phyloP scores from a whole-genome alignment of 2,888 invertebrate genomes.

The Anthrax anthrax region DNA sequence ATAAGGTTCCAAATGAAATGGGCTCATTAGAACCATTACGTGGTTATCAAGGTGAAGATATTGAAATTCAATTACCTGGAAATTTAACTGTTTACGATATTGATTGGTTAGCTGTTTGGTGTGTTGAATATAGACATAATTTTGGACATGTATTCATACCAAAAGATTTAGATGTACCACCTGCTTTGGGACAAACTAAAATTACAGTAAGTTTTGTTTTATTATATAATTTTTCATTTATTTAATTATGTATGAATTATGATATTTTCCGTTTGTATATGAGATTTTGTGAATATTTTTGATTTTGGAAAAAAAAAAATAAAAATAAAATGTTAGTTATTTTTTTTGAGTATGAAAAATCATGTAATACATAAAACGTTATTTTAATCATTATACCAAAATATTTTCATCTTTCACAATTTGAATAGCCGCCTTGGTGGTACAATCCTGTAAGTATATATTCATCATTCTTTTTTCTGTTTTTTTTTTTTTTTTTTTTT shows the following conservation, averaged over 20 bases:
- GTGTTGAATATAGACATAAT: slow-evolving; percentile 77
- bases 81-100: slow-evolving; percentile 77
- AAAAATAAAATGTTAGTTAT: too few relatives aligned
- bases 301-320: too few relatives aligned
- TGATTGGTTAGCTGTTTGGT: slow-evolving; percentile 86
- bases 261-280: slow-evolving; percentile 1
- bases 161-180: slow-evolving; percentile 77
- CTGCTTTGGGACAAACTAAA: slow-evolving; percentile 78
- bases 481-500: background rate
- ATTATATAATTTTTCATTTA: too few relatives aligned
- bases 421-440: slow-evolving; percentile 74
- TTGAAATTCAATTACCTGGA: slow-evolving; percentile 76
- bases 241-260: background rate
- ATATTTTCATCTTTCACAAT: slow-evolving; percentile 17
- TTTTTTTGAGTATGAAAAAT: background rate
- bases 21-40: slow-evolving; percentile 66
- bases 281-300: background rate
- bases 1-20: slow-evolving; percentile 71
- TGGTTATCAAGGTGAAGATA: slow-evolving; percentile 82
- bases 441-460: slow-evolving; percentile 77
- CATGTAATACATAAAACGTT: background rate
- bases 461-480: background rate
- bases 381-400: slow-evolving; percentile 5
- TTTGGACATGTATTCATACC: slow-evolving; percentile 83
- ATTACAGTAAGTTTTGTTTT: slow-evolving; percentile 63